Conservation (phyloP, 2,797 vertebrate species). For the Arnoldichthys spilopterus region DNA sequence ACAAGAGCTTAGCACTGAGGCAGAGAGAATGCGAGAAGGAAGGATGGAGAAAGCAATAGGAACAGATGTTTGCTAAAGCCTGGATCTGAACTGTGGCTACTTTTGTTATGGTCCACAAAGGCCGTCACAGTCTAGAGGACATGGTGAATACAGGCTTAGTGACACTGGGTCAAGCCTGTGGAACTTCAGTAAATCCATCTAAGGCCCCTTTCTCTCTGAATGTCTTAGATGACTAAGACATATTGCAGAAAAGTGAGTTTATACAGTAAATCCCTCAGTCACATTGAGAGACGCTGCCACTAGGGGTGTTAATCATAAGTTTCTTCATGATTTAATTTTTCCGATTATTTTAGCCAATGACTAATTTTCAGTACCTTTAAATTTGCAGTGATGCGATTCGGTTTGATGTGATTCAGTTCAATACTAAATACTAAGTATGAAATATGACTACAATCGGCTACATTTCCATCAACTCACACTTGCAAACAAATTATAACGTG, state of each 20-base stretch:
- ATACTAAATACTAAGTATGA: too few species aligned
- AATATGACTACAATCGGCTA: too few species aligned
- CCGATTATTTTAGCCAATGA: too few species aligned
- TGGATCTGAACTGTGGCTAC: neutral
- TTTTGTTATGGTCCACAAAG: conserved; percentile 35
- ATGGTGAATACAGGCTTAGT: conserved; percentile 5
- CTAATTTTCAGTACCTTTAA: too few species aligned
- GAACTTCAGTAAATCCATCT: neutral
- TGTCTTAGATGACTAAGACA: neutral
- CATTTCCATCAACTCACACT: too few species aligned
- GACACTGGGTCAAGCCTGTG: neutral
- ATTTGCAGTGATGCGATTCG: too few species aligned
- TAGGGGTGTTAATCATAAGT: too few species aligned
- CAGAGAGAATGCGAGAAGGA: neutral
- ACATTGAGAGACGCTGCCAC: neutral
- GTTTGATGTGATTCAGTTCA: too few species aligned
- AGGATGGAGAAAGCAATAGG: neutral
- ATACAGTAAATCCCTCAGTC: neutral
- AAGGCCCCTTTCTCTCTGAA: neutral
- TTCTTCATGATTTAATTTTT: too few species aligned
- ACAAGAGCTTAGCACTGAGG: conserved; percentile 14
- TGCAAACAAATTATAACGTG: too few species aligned
- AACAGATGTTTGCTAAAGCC: conserved; percentile 12
- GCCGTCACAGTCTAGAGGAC: conserved; percentile 19
- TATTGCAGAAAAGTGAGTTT: neutral